phyloP scores from a whole-genome alignment of 2,113 vertebrate species.

The Heterocephalus glaber region DNA sequence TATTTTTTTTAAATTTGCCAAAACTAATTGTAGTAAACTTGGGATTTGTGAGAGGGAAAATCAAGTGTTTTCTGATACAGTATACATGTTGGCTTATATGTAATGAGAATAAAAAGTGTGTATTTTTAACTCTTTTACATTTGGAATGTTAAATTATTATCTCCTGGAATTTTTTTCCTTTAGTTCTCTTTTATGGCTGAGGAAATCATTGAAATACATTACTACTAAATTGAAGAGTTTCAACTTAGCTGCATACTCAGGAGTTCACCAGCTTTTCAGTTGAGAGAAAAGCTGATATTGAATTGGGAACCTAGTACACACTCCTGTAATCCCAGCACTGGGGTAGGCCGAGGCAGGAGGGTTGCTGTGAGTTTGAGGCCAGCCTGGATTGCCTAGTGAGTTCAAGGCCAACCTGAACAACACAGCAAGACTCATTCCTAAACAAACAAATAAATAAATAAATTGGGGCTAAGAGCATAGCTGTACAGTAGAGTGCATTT shows the following conservation, averaged over 20 bases:
- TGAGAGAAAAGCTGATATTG: slow-evolving; percentile 30
- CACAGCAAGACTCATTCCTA: background rate
- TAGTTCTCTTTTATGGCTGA: background rate
- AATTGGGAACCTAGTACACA: background rate
- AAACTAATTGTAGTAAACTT: slow-evolving; percentile 33
- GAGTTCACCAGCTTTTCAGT: background rate
- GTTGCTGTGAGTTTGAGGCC: background rate
- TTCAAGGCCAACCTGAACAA: background rate
- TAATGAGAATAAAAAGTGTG: slow-evolving; percentile 38
- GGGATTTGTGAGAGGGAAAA: slow-evolving; percentile 14
- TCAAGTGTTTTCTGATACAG: background rate
- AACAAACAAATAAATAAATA: background rate
- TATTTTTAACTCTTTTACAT: background rate
- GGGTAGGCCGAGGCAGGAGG: background rate
- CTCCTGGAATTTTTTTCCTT: background rate
- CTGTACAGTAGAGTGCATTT: background rate
- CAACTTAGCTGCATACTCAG: background rate
- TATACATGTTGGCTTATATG: background rate
- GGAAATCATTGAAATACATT: slow-evolving; percentile 37
- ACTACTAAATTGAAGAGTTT: slow-evolving; percentile 31
- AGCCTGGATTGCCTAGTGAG: no score
- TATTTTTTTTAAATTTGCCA: background rate
- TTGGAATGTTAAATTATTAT: slow-evolving; percentile 1
- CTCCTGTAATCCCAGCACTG: background rate
- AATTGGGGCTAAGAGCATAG: background rate